Evolutionary conservation across 37 sponge, comb jelly and placozoan genomes (phyloP).

Genomic region (Theonella swinhoei): DNA sequence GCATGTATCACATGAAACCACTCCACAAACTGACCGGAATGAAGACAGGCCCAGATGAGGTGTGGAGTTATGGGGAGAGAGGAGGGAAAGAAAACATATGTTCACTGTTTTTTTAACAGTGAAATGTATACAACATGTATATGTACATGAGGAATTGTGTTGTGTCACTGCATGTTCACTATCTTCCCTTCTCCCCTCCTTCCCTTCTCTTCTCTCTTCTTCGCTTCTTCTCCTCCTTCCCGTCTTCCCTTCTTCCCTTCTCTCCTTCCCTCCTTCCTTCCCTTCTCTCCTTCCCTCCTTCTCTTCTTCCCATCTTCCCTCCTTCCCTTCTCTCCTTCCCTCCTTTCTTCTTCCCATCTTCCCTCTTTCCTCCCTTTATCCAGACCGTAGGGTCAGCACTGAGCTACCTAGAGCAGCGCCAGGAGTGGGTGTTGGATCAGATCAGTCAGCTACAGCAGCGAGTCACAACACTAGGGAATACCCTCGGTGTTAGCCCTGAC

Average conservation of each 20-base stretch:
- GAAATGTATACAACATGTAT: not conserved
- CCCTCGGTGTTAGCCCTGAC: constrained; percentile 41
- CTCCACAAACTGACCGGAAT: constrained; percentile 53
- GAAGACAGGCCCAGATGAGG: constrained; percentile 11
- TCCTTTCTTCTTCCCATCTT: not conserved
- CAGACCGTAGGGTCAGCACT: constrained; percentile 38
- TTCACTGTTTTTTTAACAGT: not conserved
- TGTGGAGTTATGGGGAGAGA: not conserved
- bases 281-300: not conserved
- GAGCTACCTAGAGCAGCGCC: constrained; percentile 62
- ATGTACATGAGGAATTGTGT: not conserved
- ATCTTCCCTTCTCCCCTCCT: not conserved
- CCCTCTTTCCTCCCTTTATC: not conserved
- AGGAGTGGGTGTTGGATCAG: constrained; percentile 55
- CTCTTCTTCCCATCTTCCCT: not conserved
- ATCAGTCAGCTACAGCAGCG: constrained; percentile 50
- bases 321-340: not conserved
- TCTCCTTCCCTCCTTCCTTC: not conserved
- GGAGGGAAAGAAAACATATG: no score
- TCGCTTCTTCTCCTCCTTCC: no score
- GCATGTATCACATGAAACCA: constrained; percentile 71
- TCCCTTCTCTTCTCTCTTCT: no score
- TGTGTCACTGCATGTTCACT: not conserved
- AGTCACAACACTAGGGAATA: constrained; percentile 29
- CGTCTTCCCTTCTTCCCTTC: not conserved